Conservation (phyloP, 2,797 vertebrate genomes). For the Microctenopoma steveboyesi region DNA sequence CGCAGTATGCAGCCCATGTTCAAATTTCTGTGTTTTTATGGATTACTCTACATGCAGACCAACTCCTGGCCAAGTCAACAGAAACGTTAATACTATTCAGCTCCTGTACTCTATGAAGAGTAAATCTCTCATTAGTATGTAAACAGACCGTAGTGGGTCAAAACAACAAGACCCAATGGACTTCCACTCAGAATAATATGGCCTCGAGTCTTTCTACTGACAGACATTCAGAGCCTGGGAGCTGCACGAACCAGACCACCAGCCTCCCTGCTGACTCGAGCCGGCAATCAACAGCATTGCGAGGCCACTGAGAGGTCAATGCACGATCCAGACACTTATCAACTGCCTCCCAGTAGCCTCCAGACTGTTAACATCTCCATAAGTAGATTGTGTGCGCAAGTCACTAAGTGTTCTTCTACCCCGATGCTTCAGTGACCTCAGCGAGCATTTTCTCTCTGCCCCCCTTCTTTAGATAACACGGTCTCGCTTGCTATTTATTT, state of each 20-base stretch:
- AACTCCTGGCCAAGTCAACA: conserved; percentile 38
- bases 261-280: conserved; percentile 69
- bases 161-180: conserved; percentile 74
- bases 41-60: conserved; percentile 37
- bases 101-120: conserved; percentile 43
- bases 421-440: conserved; percentile 69
- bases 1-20: conserved; percentile 38
- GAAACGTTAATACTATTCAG: conserved; percentile 43
- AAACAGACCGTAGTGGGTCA: conserved; percentile 71
- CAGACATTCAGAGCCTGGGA: conserved; percentile 65
- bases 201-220: conserved; percentile 73
- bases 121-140: conserved; percentile 80
- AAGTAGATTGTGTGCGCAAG: conserved; percentile 73
- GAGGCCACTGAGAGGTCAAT: conserved; percentile 71
- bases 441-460: conserved; percentile 51
- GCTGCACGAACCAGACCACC: conserved; percentile 63
- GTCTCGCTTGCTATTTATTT: conserved; percentile 36
- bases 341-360: conserved; percentile 68
- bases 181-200: conserved; percentile 73
- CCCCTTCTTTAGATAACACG: conserved; percentile 23
- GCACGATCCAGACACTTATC: conserved; percentile 77
- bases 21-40: conserved; percentile 55
- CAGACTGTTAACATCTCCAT: conserved; percentile 74
- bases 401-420: conserved; percentile 65
- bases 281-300: conserved; percentile 69